Conservation (phyloP, 2,888 invertebrate species). For the Dugesia japonica region DNA sequence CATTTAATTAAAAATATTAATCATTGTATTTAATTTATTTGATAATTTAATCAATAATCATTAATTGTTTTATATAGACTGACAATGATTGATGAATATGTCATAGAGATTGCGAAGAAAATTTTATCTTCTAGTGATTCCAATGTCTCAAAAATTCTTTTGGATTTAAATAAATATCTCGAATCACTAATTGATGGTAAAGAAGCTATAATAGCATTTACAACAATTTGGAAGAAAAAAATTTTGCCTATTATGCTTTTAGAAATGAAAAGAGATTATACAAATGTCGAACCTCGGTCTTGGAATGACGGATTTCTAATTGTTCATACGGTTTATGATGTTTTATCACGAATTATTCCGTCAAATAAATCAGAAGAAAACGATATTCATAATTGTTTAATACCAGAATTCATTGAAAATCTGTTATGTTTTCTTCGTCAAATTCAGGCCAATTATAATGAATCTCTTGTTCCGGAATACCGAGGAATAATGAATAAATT, state of each 20-base stretch:
- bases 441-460: conserved; percentile 39
- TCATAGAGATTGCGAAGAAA: conserved; percentile 24
- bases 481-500: background rate
- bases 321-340: conserved; percentile 35
- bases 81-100: background rate
- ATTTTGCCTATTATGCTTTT: conserved; percentile 41
- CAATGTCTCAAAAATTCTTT: background rate
- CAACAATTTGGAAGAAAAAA: conserved; percentile 42
- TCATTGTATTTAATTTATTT: no score
- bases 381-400: conserved; percentile 38
- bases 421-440: conserved; percentile 41
- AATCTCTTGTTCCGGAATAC: background rate
- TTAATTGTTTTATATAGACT: no score
- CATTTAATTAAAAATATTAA: no score
- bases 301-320: conserved; percentile 44
- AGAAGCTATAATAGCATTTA: conserved; percentile 38
- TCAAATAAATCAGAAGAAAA: conserved; percentile 37
- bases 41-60: no score
- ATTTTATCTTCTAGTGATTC: conserved; percentile 9
- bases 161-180: background rate
- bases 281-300: conserved; percentile 40
- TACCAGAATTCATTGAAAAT: conserved; percentile 41
- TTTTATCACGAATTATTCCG: conserved; percentile 13
- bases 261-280: conserved; percentile 44
- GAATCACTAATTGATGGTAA: conserved; percentile 36